Base-by-base conservation (phyloP, 2,888 invertebrate genomes). In the Eupithecia insigniata region DNA sequence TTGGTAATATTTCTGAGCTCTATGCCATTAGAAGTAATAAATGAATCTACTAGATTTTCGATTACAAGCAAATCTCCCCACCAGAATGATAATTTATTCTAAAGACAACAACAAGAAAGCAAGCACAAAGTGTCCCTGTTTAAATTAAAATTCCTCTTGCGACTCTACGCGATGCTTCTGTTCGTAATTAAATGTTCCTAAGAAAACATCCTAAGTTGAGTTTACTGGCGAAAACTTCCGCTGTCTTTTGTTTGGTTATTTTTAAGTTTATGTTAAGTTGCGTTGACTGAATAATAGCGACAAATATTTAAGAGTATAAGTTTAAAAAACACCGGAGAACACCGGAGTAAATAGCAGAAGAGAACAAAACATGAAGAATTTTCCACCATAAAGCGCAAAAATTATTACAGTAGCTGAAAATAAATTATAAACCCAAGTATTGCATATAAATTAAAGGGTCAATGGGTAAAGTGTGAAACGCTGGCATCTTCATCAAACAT, bases 261-360 rank as follows among this genome's bases (percentile, higher is more conserved):
- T 66, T 69, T 26, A 72, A 60, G 32, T 60, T 68, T 46, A 43
- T 34, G 51, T 22, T n/a, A 46, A 34, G 68, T 65, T 51, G 28
- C 12, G 34, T 66, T 55, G 46, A 61, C 60, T 65, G 32, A 71
- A 67, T 28, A 60, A 60, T 14, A 22, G 22, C 12, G 26, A 61
- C 51, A 66, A 69, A 69, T 69, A 60, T 66, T 65, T 69, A 72
- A 43, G n/a, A n/a, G n/a, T n/a, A n/a, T n/a, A n/a, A n/a, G n/a
- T n/a, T n/a, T n/a, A n/a, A n/a, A n/a, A n/a, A n/a, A n/a, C n/a
- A n/a, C n/a, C n/a, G n/a, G n/a, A 65, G 34, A 55, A 8, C 22
- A 10, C 22, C 0, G 22, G 16, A 51, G 51, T 51, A 22, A 8
- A 51, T 26, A 55, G 12, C 22, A 26, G 55, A 26, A 55, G 12